Percentiles rank a stretch among this genome's conserved stretches.
Evolutionary conservation across 2,113 vertebrate species (phyloP).

Genomic region (Equus przewalskii): DNA sequence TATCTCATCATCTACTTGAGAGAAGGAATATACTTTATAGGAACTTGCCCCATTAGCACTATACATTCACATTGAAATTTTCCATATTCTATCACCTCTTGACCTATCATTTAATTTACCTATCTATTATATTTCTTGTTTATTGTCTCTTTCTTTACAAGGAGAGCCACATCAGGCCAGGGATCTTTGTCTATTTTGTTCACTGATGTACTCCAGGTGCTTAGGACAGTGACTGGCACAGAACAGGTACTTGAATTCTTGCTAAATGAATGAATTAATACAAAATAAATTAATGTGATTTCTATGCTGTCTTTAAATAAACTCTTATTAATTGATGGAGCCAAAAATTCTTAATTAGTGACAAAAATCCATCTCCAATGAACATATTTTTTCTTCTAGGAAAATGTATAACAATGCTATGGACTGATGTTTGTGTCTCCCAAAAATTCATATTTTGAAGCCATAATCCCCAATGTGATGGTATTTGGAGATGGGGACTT

Average conservation of each 20-base stretch:
- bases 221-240: neutral
- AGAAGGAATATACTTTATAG: neutral
- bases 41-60: neutral
- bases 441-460: neutral
- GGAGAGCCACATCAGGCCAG: neutral
- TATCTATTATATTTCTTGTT: neutral
- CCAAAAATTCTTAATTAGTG: neutral
- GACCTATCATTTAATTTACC: neutral
- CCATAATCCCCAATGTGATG: neutral
- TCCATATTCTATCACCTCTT: neutral
- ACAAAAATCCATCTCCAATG: neutral
- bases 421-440: neutral
- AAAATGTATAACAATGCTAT: neutral
- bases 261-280: neutral
- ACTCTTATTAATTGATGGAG: neutral
- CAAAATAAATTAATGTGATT: neutral
- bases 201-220: neutral
- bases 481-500: neutral
- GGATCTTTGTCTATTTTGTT: neutral
- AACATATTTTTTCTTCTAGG: neutral
- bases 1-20: neutral
- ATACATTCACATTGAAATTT: neutral
- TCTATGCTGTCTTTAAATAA: neutral
- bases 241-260: neutral
- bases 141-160: neutral